Conservation (phyloP, 2,888 invertebrate species). For the Carabus problematicus region DNA sequence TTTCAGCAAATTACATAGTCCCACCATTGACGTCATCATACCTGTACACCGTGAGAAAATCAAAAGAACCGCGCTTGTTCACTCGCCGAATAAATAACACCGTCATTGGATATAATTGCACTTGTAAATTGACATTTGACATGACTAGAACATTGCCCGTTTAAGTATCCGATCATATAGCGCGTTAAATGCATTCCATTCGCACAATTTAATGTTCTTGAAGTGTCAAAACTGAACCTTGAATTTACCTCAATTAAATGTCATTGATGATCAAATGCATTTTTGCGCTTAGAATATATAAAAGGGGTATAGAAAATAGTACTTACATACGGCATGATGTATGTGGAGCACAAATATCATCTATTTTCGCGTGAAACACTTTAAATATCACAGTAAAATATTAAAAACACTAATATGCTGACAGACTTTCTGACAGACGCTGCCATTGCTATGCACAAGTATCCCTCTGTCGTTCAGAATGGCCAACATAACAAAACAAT, state of each 20-base stretch:
- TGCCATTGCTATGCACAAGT: conserved; percentile 23
- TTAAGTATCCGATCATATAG: conserved; percentile 17
- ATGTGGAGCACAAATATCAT: neutral
- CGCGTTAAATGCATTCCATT: conserved; percentile 15
- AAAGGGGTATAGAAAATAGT: conserved; percentile 13
- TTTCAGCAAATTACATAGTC: conserved; percentile 20
- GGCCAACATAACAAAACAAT: no score
- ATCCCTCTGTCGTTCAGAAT: no score
- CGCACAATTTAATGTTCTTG: conserved; percentile 10
- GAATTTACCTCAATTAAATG: conserved; percentile 38
- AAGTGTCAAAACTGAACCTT: conserved; percentile 37
- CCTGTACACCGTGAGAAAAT: conserved; percentile 39
- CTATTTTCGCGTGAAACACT: conserved; percentile 25
- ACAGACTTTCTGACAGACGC: conserved; percentile 34
- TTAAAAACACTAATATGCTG: conserved; percentile 33
- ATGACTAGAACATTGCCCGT: conserved; percentile 17
- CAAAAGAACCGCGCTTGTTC: conserved; percentile 40
- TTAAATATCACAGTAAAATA: conserved; percentile 33
- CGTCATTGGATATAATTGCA: conserved; percentile 33
- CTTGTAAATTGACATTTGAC: conserved; percentile 32
- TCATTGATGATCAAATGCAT: conserved; percentile 28
- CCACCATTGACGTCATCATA: conserved; percentile 35
- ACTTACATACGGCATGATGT: conserved; percentile 32
- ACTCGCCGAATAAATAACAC: conserved; percentile 10
- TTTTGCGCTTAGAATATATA: conserved; percentile 36